Evolutionary conservation across 2,797 vertebrate genomes (phyloP).

Genomic region (Labeo calbasu): DNA sequence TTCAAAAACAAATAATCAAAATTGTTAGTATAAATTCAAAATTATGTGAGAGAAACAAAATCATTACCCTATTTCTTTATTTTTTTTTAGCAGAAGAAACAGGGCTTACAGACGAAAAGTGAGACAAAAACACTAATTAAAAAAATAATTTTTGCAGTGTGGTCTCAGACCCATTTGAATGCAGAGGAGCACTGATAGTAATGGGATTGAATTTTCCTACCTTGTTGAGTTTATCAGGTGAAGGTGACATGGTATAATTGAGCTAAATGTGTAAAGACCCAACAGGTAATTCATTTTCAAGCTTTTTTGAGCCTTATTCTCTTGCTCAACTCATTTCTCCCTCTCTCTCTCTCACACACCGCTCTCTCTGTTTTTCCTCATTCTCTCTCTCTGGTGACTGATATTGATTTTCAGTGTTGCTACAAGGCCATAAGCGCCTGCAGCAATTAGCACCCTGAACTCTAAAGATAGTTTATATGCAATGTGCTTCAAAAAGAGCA

Average conservation of each 20-base stretch:
- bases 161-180: neutral
- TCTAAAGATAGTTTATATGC: conserved; percentile 34
- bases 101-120: neutral
- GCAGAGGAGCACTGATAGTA: neutral
- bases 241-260: conserved; percentile 35
- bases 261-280: conserved; percentile 23
- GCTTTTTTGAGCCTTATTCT: conserved; percentile 9
- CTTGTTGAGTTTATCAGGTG: conserved; percentile 38
- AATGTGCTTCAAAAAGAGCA: conserved; percentile 19
- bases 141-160: neutral
- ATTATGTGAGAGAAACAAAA: neutral
- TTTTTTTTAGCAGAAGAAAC: neutral
- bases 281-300: conserved; percentile 17
- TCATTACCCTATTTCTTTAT: neutral
- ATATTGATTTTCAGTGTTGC: conserved; percentile 52
- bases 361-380: neutral
- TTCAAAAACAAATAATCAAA: neutral
- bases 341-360: neutral
- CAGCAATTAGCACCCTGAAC: conserved; percentile 43
- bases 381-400: conserved; percentile 43
- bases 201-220: neutral
- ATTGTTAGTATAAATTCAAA: neutral
- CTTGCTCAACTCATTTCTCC: neutral
- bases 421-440: conserved; percentile 43
- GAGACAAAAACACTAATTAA: neutral